A percentile compares a stretch with the other conserved stretches of the same genome.
phyloP scores from a whole-genome alignment of 2,888 invertebrate genomes.

The Punctoribates punctum region DNA sequence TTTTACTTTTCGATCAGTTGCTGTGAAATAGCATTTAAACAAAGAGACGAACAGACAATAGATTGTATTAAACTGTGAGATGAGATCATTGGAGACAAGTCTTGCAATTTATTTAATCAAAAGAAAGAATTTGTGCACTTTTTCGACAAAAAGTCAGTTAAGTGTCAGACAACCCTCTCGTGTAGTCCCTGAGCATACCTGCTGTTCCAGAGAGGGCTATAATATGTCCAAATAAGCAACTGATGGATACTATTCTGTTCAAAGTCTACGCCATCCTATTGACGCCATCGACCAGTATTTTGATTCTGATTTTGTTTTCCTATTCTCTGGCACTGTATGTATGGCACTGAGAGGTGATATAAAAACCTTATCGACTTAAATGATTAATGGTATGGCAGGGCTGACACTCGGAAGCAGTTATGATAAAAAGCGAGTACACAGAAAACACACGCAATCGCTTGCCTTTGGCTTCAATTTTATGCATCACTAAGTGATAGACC shows the following conservation, averaged over 20 bases:
- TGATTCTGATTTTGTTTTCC: neutral
- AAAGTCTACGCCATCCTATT: too few species aligned
- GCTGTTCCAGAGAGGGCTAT: neutral
- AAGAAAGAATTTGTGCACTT: neutral
- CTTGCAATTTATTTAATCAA: neutral
- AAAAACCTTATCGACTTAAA: conserved; percentile 26
- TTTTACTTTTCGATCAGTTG: neutral
- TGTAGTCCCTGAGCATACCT: too few species aligned
- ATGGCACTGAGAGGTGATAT: conserved; percentile 24
- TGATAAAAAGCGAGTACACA: conserved; percentile 16
- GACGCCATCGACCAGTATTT: neutral
- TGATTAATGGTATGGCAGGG: conserved; percentile 27
- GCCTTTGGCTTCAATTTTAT: neutral
- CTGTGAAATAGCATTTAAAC: conserved; percentile 1
- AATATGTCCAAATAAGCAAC: conserved; percentile 2
- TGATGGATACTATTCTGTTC: neutral
- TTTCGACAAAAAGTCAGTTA: neutral
- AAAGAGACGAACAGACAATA: neutral
- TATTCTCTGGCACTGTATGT: neutral
- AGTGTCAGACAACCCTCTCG: neutral
- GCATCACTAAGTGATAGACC: conserved; percentile 12
- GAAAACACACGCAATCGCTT: conserved; percentile 23
- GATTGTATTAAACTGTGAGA: neutral
- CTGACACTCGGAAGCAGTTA: conserved; percentile 35
- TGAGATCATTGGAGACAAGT: conserved; percentile 11